These are phyloP conservation scores for Scortum barcoo DNA, from an alignment of 2,113 vertebrate species.

Conservation along the genomic window DNA sequence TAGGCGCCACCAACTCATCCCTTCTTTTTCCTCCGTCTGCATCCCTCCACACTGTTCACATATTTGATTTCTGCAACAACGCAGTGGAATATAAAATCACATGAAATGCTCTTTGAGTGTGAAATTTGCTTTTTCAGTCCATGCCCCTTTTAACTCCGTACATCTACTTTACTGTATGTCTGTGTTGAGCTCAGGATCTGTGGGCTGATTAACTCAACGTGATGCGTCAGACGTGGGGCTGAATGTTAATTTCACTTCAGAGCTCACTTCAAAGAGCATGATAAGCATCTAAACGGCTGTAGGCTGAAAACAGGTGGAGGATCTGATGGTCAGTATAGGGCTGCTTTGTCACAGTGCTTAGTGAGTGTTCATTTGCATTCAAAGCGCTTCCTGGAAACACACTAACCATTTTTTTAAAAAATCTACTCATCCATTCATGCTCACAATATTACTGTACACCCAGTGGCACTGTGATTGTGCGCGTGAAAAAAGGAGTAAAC, in stretches of 20 bases:
- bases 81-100: background rate
- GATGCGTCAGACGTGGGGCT: slow-evolving; percentile 42
- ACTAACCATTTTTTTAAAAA: background rate
- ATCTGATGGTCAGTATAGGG: slow-evolving; percentile 37
- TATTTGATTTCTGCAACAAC: slow-evolving; percentile 11
- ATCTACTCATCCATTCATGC: slow-evolving; percentile 33
- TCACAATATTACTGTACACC: slow-evolving; percentile 17
- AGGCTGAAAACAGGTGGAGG: slow-evolving; percentile 69
- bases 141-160: background rate
- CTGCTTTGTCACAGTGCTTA: slow-evolving; percentile 49
- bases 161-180: background rate
- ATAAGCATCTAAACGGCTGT: slow-evolving; percentile 58
- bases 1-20: slow-evolving; percentile 41
- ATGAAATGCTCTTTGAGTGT: background rate
- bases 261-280: slow-evolving; percentile 73
- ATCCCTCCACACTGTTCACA: background rate
- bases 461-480: slow-evolving; percentile 23
- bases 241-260: slow-evolving; percentile 69
- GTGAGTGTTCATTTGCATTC: slow-evolving; percentile 45
- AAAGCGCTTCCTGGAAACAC: slow-evolving; percentile 13
- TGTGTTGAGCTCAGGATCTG: slow-evolving; percentile 2
- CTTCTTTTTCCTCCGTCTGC: background rate
- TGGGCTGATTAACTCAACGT: slow-evolving; percentile 18
- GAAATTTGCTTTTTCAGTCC: background rate
- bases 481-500: slow-evolving; percentile 41